These are phyloP conservation scores for Phrynocephalus vlangalii DNA, from an alignment of 2,797 vertebrate genomes.

Conservation along the genomic window DNA sequence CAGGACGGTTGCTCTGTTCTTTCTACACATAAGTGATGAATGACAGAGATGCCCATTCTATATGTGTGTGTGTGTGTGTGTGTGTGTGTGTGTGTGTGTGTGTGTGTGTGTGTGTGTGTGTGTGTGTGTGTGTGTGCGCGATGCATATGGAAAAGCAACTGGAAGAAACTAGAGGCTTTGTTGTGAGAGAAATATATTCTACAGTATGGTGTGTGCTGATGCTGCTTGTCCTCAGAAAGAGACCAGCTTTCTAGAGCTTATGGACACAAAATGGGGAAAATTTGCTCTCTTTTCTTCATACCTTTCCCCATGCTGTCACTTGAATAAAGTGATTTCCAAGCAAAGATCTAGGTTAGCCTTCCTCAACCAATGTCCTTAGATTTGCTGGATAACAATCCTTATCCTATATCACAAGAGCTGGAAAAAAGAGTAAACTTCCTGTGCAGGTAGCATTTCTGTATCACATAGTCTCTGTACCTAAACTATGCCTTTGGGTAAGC, in stretches of 20 bases:
- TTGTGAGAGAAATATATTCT: background rate
- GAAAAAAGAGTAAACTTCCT: background rate
- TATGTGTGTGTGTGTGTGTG: background rate
- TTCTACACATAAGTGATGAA: background rate
- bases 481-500: background rate
- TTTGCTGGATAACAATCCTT: background rate
- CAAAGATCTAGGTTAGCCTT: too few relatives aligned
- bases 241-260: background rate
- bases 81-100: too few relatives aligned
- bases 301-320: background rate
- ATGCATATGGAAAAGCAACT: background rate
- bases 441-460: background rate
- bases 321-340: background rate
- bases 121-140: background rate
- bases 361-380: background rate
- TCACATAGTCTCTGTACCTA: background rate
- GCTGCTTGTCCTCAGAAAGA: background rate
- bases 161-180: background rate
- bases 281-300: background rate
- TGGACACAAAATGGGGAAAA: background rate
- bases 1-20: too few relatives aligned
- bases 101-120: too few relatives aligned
- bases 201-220: background rate
- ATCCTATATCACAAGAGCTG: background rate
- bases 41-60: background rate